A percentile compares a stretch with the other conserved stretches of the same genome.
Evolutionary conservation across 1,140 invertebrate genomes (phyloP).

Genomic region (Drosophila bocki): DNA sequence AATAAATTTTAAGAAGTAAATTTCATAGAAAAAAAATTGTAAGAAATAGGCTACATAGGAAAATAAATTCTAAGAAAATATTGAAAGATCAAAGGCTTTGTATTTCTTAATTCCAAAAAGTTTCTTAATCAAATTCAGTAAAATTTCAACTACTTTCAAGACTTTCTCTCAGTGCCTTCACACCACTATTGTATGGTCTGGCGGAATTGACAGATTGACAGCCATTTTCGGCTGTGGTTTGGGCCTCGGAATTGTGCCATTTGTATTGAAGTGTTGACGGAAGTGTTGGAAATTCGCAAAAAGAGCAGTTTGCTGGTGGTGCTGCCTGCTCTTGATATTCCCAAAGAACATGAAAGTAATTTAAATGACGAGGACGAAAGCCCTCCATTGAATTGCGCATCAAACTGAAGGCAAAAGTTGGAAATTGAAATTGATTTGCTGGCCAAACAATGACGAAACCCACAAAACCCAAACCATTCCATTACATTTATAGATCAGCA

Average conservation of each 20-base stretch:
- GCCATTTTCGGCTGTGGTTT: constrained; percentile 62
- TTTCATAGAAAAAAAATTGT: background rate
- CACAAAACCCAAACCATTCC: background rate
- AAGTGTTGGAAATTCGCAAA: constrained; percentile 78
- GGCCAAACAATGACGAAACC: constrained; percentile 24
- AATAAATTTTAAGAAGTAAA: too few species aligned
- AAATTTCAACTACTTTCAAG: background rate
- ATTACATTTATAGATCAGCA: constrained; percentile 22
- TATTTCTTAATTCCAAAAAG: background rate
- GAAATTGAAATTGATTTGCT: constrained; percentile 36
- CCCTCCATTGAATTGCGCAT: constrained; percentile 56
- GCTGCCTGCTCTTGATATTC: constrained; percentile 22
- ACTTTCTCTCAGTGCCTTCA: constrained; percentile 7
- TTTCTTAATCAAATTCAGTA: background rate
- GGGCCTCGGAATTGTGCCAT: constrained; percentile 23
- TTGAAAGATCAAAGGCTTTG: too few species aligned
- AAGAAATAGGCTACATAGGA: too few species aligned
- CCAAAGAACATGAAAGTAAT: constrained; percentile 75
- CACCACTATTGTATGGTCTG: constrained; percentile 25
- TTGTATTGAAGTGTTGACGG: constrained; percentile 77
- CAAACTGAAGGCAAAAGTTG: constrained; percentile 70
- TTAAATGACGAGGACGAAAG: constrained; percentile 55
- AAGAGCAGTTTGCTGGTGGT: constrained; percentile 49
- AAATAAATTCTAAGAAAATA: background rate
- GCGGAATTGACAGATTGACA: constrained; percentile 77